phyloP scores from a whole-genome alignment of 2,888 invertebrate species.

The Eupithecia subumbrata region DNA sequence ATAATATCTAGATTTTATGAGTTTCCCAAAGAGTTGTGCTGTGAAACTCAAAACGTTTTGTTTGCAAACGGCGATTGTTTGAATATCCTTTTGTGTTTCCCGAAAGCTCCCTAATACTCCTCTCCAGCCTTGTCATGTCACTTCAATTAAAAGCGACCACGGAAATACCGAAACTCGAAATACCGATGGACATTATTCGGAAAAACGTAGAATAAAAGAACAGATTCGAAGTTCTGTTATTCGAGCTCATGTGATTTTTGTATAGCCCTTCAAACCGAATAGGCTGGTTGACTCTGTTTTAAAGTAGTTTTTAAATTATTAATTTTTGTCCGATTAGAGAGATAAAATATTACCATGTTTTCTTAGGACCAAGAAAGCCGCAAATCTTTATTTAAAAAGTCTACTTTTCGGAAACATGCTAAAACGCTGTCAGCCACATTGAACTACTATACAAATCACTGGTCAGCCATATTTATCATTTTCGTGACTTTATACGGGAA shows the following conservation, averaged over 20 bases:
- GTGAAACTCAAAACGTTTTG: not conserved
- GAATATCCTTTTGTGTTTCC: not conserved
- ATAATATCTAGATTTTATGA: not conserved
- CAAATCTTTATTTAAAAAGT: no score
- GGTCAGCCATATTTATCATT: no score
- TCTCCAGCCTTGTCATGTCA: not conserved
- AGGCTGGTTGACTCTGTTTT: no score
- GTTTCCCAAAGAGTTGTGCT: not conserved
- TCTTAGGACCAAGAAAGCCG: no score
- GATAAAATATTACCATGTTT: no score
- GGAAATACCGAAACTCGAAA: not conserved
- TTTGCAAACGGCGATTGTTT: not conserved
- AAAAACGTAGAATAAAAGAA: not conserved
- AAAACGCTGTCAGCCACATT: no score
- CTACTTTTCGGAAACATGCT: no score
- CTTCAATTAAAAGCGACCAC: not conserved
- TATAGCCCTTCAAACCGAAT: not conserved
- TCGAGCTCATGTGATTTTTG: not conserved
- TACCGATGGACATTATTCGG: not conserved
- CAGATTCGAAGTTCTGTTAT: not conserved
- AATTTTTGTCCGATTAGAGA: no score
- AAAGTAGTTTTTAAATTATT: no score
- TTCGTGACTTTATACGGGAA: no score
- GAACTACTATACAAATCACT: no score
- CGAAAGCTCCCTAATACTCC: not conserved